phyloP scores from a whole-genome alignment of 2,797 vertebrate species.

The Octomys mimax region DNA sequence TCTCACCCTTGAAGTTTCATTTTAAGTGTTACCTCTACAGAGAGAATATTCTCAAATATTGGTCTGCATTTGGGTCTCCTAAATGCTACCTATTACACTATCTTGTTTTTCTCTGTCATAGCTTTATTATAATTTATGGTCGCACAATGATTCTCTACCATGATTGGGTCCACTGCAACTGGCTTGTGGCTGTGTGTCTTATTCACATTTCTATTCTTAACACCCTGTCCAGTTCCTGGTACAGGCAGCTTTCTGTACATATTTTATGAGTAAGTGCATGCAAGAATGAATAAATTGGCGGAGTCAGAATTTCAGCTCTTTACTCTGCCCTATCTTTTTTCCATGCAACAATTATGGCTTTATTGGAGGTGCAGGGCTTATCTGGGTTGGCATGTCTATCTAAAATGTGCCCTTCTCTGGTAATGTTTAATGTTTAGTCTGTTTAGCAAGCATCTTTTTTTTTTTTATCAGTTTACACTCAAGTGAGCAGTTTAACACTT shows the following conservation, averaged over 20 bases:
- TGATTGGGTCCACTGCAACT: not conserved
- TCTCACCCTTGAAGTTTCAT: not conserved
- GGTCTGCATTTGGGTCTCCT: not conserved
- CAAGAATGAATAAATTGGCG: not conserved
- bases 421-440: slow-evolving; percentile 60
- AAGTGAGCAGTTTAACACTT: slow-evolving; percentile 68
- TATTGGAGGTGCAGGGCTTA: slow-evolving; percentile 29
- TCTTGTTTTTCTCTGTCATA: not conserved
- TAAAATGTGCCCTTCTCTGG: slow-evolving; percentile 55
- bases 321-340: not conserved
- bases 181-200: not conserved
- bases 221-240: not conserved
- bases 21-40: not conserved
- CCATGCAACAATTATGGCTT: not conserved
- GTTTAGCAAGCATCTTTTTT: slow-evolving; percentile 59
- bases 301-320: not conserved
- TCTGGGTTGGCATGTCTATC: slow-evolving; percentile 9
- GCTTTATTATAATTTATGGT: slow-evolving; percentile 18
- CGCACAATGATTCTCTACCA: not conserved
- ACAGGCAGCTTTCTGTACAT: not conserved
- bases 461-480: slow-evolving; percentile 65
- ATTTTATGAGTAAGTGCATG: not conserved
- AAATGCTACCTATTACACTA: not conserved
- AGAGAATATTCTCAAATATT: not conserved
- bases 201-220: not conserved